phyloP scores from a whole-genome alignment of 2,113 vertebrate genomes.

The Aleadryas rufinucha region DNA sequence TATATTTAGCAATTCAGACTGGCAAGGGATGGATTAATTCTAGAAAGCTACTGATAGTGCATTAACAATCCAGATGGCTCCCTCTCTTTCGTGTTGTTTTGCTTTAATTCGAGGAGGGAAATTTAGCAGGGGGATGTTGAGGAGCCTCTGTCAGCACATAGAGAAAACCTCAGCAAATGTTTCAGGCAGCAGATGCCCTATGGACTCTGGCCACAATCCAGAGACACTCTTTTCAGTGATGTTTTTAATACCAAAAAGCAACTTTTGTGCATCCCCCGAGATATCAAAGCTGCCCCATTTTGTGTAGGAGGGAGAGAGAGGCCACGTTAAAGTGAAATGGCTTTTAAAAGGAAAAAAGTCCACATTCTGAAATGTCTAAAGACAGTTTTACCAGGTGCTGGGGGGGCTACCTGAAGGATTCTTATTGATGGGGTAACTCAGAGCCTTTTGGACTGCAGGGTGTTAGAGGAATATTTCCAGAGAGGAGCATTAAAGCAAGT shows the following conservation, averaged over 20 bases:
- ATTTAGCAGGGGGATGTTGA: not conserved
- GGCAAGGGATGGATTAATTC: not conserved
- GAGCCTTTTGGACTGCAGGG: not conserved
- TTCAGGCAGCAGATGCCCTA: not conserved
- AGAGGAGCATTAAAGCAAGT: not conserved
- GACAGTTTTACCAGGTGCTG: not conserved
- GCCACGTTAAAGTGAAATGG: not conserved
- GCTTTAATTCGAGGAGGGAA: not conserved
- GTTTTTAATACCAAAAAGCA: not conserved
- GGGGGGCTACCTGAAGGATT: not conserved
- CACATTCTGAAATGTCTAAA: not conserved
- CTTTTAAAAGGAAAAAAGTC: not conserved
- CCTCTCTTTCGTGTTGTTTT: slow-evolving; percentile 5
- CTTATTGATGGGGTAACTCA: not conserved
- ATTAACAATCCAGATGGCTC: slow-evolving; percentile 47
- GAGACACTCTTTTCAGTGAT: not conserved
- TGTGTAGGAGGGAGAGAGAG: not conserved
- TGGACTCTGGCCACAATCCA: not conserved
- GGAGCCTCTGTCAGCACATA: not conserved
- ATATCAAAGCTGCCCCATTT: not conserved
- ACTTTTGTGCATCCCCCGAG: not conserved
- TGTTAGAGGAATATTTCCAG: not conserved
- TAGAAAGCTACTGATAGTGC: slow-evolving; percentile 25
- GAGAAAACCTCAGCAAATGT: not conserved
- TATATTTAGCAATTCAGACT: not conserved